phyloP scores from a whole-genome alignment of 2,113 vertebrate species.

The Platichthys flesus region DNA sequence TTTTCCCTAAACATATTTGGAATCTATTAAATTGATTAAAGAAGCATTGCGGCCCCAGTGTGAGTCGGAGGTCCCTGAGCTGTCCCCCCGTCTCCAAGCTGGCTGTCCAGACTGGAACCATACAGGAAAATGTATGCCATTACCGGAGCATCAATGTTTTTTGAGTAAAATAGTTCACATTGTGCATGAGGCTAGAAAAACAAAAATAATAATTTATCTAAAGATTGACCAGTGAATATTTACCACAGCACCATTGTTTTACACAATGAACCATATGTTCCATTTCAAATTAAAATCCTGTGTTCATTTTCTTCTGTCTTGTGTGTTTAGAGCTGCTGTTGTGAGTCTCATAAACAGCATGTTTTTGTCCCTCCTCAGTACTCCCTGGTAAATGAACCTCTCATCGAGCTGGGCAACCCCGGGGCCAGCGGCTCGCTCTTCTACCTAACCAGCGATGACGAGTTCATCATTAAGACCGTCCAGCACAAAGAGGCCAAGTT shows the following conservation, averaged over 20 bases:
- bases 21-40: no score
- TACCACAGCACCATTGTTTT: no score
- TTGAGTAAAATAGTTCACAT: no score
- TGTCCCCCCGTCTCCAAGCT: not conserved
- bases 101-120: not conserved
- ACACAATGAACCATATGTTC: no score
- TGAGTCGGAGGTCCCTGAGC: no score
- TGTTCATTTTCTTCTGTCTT: no score
- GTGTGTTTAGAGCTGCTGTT: not conserved
- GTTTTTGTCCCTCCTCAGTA: conserved; percentile 82
- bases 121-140: not conserved
- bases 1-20: no score
- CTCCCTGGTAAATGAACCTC: conserved; percentile 93
- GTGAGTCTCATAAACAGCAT: conserved; percentile 1
- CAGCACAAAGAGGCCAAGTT: conserved; percentile 99
- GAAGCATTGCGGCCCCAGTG: not conserved
- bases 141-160: not conserved
- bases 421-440: conserved; percentile 97
- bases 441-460: conserved; percentile 96
- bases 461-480: conserved; percentile 99
- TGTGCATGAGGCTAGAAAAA: no score
- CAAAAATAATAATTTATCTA: no score
- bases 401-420: conserved; percentile 95
- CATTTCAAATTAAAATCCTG: no score
- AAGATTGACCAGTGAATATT: no score